Evolutionary conservation across 2,888 invertebrate species (phyloP), one percentile per base, ranked within the genome.

Genomic region (Sthenelais limicola): DNA sequence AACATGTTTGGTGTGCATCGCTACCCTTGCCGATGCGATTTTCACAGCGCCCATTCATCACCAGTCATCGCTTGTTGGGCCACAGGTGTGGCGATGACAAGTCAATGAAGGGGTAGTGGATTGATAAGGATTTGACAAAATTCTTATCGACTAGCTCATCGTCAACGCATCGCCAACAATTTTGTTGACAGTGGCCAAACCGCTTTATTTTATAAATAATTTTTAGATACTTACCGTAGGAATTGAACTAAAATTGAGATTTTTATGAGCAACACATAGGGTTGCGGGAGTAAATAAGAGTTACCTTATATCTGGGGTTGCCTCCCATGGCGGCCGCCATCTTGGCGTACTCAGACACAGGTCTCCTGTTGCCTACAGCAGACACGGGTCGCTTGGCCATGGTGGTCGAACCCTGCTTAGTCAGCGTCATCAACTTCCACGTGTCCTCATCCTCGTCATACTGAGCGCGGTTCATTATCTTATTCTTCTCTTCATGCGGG

Each of bases 401-500:
- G 21, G 83, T 83, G 73, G 82, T 81, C 15, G 83, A 86, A 85
- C 84, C 85, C 74, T 82, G 82, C 77, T 84, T 86, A 54, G 85
- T 82, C 21, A 87, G 78, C n/a, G 87, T 83, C 72, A 83, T 80
- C 18, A 89, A 74, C 21, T 90, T 88, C 94, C 94, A 96, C 71
- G 91, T 91, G 82, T 95, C 94, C 74, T 92, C 92, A 80, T 94
- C 93, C 78, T 95, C 95, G 84, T 95, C 94, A 86, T 92, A 94
- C 68, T 91, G 90, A 18, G 94, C 92, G 79, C 94, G 90, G 56
- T 92, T 91, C 75, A 93, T 90, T 3, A 95, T 90, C 76, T 93
- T 92, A 52, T 91, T 91, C 82, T 93, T 92, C 74, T 94, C 94
- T 84, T 94, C 94, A 0, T 77, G 77, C 47, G 88, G 88, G 58